Evolutionary conservation across 2,888 invertebrate species (phyloP).

Genomic region (Netelia melanura): DNA sequence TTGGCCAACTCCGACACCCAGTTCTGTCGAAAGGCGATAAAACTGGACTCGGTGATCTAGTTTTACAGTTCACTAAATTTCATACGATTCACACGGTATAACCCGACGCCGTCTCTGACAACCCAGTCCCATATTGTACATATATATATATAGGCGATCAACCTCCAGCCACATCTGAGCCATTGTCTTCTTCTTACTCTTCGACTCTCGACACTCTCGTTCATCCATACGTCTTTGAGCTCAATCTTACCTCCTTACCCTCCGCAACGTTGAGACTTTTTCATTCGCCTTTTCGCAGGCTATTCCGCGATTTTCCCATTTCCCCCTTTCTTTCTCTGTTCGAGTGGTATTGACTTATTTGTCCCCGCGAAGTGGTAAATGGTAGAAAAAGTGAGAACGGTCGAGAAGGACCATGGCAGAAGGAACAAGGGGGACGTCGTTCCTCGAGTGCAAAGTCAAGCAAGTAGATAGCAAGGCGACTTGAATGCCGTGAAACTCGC

Average conservation of each 20-base stretch:
- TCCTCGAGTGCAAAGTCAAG: slow-evolving; percentile 67
- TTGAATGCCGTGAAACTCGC: slow-evolving; percentile 61
- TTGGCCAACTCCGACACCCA: too few species aligned
- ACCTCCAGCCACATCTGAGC: slow-evolving; percentile 29
- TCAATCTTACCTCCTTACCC: slow-evolving; percentile 50
- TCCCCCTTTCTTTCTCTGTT: too few species aligned
- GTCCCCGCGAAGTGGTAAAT: not conserved
- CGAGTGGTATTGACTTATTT: not conserved
- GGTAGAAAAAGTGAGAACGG: slow-evolving; percentile 19
- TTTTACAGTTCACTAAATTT: too few species aligned
- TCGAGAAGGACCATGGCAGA: slow-evolving; percentile 43
- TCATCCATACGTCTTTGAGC: slow-evolving; percentile 59
- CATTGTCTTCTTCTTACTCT: slow-evolving; percentile 63
- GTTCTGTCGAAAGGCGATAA: too few species aligned
- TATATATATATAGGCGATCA: too few species aligned
- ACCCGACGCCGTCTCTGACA: too few species aligned
- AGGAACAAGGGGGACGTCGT: slow-evolving; percentile 14
- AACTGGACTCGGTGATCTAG: too few species aligned
- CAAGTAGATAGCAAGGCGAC: slow-evolving; percentile 62
- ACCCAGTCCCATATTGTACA: too few species aligned
- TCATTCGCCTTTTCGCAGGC: slow-evolving; percentile 49
- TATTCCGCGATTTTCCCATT: slow-evolving; percentile 35
- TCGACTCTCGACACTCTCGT: slow-evolving; percentile 33
- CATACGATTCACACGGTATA: too few species aligned
- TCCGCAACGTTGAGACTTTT: slow-evolving; percentile 54